These are phyloP conservation scores for Uria aalge DNA, from an alignment of 2,113 vertebrate species.

Conservation along the genomic window DNA sequence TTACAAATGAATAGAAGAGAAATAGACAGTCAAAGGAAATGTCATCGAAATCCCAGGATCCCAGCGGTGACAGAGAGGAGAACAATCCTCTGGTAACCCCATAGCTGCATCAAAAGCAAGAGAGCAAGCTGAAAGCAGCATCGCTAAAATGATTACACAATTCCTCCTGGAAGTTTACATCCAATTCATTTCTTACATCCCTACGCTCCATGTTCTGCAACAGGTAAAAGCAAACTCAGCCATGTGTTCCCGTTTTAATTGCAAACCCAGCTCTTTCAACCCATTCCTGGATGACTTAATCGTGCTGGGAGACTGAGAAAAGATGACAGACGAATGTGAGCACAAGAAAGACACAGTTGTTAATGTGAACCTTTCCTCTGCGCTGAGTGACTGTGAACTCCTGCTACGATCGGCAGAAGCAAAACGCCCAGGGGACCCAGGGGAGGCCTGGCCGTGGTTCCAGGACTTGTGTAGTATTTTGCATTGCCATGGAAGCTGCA, in stretches of 20 bases:
- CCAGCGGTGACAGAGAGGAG: not conserved
- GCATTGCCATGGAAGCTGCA: not conserved
- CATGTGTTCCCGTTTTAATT: not conserved
- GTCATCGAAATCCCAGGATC: constrained; percentile 46
- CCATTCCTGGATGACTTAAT: not conserved
- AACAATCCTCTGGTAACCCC: not conserved
- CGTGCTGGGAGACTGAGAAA: not conserved
- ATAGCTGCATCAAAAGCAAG: not conserved
- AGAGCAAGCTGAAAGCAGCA: not conserved
- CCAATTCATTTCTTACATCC: not conserved
- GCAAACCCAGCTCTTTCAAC: not conserved
- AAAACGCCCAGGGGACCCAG: not conserved
- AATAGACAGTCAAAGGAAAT: constrained; percentile 42
- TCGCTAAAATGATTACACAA: not conserved
- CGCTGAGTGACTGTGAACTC: not conserved
- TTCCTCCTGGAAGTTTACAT: not conserved
- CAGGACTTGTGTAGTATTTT: not conserved
- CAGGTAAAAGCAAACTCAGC: not conserved
- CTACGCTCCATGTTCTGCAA: not conserved
- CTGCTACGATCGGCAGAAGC: not conserved
- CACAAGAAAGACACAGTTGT: not conserved
- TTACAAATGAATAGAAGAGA: constrained; percentile 43
- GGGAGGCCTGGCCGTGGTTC: not conserved
- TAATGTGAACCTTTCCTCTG: not conserved
- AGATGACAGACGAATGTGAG: not conserved